Percentiles rank a stretch among this genome's conserved stretches.
These are phyloP conservation scores for Anoncus sp. DNA, from an alignment of 2,888 invertebrate species.

Conservation along the genomic window DNA sequence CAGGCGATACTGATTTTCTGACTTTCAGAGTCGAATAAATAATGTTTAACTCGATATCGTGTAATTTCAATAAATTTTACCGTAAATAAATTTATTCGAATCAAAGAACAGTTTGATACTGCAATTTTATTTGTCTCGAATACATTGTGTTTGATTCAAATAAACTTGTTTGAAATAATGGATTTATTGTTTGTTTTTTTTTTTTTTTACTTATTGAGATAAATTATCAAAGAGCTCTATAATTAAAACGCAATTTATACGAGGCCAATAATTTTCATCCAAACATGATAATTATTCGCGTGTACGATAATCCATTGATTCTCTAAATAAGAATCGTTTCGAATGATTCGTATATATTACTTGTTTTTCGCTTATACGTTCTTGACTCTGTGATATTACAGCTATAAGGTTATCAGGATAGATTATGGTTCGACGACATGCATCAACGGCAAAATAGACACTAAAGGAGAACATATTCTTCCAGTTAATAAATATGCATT, in stretches of 20 bases:
- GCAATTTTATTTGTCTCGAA: neutral
- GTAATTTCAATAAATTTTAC: neutral
- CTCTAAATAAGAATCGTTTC: neutral
- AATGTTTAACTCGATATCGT: neutral
- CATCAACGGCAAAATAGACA: slow-evolving; percentile 17
- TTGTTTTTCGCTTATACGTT: slow-evolving; percentile 1
- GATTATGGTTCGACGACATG: slow-evolving; percentile 18
- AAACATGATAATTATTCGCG: slow-evolving; percentile 5
- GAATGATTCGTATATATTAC: neutral
- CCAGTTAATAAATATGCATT: neutral
- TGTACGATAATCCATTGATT: slow-evolving; percentile 14
- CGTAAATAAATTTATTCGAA: neutral
- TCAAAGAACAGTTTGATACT: neutral
- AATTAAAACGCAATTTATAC: slow-evolving; percentile 8
- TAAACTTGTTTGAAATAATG: neutral
- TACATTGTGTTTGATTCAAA: neutral
- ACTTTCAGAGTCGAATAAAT: too few species aligned
- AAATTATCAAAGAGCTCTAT: neutral
- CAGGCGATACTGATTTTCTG: too few species aligned
- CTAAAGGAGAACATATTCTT: neutral
- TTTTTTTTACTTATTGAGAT: neutral
- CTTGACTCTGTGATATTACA: slow-evolving; percentile 22
- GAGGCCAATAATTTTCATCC: slow-evolving; percentile 16
- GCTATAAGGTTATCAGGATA: slow-evolving; percentile 40
- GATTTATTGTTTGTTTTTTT: too few species aligned